Evolutionary conservation across 2,113 vertebrate species (phyloP), one percentile per base, ranked within the genome.

Genomic region (Guaruba guarouba): DNA sequence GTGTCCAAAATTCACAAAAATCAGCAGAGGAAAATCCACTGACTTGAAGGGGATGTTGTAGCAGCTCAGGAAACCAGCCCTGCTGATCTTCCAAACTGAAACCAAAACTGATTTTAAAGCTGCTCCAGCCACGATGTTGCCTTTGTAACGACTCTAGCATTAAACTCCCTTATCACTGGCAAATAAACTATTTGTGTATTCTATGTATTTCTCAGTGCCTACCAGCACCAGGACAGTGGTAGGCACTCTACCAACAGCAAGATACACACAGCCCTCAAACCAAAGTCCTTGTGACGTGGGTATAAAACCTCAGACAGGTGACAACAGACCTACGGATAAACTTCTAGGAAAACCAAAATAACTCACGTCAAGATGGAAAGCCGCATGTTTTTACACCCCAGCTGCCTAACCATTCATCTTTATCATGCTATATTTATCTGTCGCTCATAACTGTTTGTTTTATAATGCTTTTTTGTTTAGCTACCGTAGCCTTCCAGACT

Each of bases 371-470:
- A 70, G 79, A 86, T 0, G 33, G 80, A 86, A 92, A 92, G 64
- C 85, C 28, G 18, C 1, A 3, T 9, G 39, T 62, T 93, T 46
- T 82, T 33, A 67, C 64, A n/a, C 48, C 20, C 85, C 88, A 86
- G 92, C 68, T 88, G 82, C 85, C 82, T 78, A 81, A 39, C 73
- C 71, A 88, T 88, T 93, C 77, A 51, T 91, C 92, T 95, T 89
- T 82, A 62, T 78, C 83, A 59, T 0, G 1, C 41, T 66, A 17
- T 78, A 93, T 91, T 94, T 96, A 81, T 94, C 93, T 79, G 69
- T 54, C 1, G 41, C 78, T 90, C 91, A 41, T 79, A 95, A 91
- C 67, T 94, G 80, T 93, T 94, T 95, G 88, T 24, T 92, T 93
- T 87, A 87, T 49, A 85, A 66, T 0, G 1, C 59, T 71, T 93